Percentiles rank a stretch among this genome's conserved stretches.
These are phyloP conservation scores for Austrofundulus limnaeus DNA, from an alignment of 2,113 vertebrate species.

Conservation along the genomic window DNA sequence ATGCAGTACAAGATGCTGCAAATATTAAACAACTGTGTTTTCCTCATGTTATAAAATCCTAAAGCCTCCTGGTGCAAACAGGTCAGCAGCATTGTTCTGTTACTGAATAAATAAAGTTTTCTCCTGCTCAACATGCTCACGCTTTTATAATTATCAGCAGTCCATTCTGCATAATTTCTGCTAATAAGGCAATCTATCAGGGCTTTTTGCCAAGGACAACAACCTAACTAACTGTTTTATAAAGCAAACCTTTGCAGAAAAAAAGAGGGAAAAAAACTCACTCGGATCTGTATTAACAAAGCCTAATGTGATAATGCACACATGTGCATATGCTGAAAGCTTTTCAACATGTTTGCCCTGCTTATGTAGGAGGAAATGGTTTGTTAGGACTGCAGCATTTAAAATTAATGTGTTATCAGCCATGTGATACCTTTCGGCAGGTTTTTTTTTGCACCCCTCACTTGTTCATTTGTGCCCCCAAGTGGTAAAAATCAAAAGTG, in stretches of 20 bases:
- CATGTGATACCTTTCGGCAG: constrained; percentile 36
- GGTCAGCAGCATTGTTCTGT: constrained; percentile 47
- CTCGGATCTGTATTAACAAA: constrained; percentile 1
- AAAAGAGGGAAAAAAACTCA: no score
- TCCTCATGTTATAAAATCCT: constrained; percentile 57
- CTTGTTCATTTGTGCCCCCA: constrained; percentile 76
- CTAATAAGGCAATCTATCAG: constrained; percentile 71
- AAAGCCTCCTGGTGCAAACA: constrained; percentile 65
- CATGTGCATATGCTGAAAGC: not conserved
- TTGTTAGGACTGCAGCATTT: constrained; percentile 28
- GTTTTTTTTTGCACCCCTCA: constrained; percentile 43
- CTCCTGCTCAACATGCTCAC: constrained; percentile 63
- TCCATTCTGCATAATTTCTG: constrained; percentile 69
- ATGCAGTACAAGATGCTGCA: constrained; percentile 45
- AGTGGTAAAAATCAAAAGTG: constrained; percentile 60
- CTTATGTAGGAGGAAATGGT: constrained; percentile 15
- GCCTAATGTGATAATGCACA: not conserved
- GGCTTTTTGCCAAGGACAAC: constrained; percentile 60
- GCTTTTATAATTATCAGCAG: constrained; percentile 67
- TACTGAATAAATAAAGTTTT: constrained; percentile 56
- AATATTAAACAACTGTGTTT: constrained; percentile 44
- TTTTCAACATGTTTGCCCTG: not conserved
- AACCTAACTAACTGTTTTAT: constrained; percentile 44
- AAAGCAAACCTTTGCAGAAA: constrained; percentile 29
- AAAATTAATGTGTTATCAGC: constrained; percentile 46